Evolutionary conservation across 2,797 vertebrate species (phyloP).

Genomic region (Remorina albescens): DNA sequence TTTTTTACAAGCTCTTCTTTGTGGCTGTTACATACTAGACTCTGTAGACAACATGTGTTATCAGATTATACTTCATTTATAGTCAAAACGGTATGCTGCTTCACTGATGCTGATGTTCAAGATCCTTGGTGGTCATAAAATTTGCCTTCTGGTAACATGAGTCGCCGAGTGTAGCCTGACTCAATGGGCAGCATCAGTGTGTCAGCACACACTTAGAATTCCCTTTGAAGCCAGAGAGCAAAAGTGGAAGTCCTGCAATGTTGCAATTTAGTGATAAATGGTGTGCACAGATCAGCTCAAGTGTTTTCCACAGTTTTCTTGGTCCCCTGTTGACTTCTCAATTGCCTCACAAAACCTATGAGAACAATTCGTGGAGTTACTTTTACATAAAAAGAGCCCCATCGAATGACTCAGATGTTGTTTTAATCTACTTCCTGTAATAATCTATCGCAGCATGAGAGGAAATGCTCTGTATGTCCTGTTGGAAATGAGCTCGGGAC

Average conservation of each 20-base stretch:
- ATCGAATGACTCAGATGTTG: slow-evolving; percentile 29
- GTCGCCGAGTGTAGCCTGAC: slow-evolving; percentile 3
- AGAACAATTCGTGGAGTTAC: slow-evolving; percentile 46
- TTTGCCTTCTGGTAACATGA: slow-evolving; percentile 9
- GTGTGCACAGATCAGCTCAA: slow-evolving; percentile 43
- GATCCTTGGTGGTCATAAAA: slow-evolving; percentile 18
- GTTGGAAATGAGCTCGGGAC: slow-evolving; percentile 13
- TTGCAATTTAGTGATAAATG: slow-evolving; percentile 56
- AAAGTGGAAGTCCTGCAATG: slow-evolving; percentile 31
- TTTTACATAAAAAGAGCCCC: slow-evolving; percentile 37
- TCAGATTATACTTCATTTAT: background rate
- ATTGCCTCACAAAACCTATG: slow-evolving; percentile 52
- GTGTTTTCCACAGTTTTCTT: slow-evolving; percentile 63
- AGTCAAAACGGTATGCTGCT: background rate
- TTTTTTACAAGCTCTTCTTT: slow-evolving; percentile 2
- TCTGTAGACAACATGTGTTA: background rate
- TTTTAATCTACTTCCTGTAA: slow-evolving; percentile 42
- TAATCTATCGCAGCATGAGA: slow-evolving; percentile 33
- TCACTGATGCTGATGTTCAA: slow-evolving; percentile 5
- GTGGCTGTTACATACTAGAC: background rate
- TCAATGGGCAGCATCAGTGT: slow-evolving; percentile 3
- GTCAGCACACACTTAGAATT: slow-evolving; percentile 30
- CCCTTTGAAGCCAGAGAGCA: slow-evolving; percentile 44
- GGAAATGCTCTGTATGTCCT: slow-evolving; percentile 27
- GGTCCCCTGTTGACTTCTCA: slow-evolving; percentile 59